phyloP scores from a whole-genome alignment of 2,113 vertebrate genomes.

The Aix galericulata region DNA sequence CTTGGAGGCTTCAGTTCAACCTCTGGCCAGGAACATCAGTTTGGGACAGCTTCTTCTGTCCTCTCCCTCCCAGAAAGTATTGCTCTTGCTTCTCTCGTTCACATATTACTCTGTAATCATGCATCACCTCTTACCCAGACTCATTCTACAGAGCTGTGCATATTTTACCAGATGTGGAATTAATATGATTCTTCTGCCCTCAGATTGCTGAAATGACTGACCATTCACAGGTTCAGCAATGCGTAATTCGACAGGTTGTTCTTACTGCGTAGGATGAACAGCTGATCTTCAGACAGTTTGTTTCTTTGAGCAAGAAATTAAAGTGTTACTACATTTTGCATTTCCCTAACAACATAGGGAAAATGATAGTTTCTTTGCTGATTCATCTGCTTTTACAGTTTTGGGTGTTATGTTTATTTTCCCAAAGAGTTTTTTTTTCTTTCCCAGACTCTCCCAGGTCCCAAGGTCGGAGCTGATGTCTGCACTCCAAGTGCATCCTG shows the following conservation, averaged over 20 bases:
- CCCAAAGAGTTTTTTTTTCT: slow-evolving; percentile 58
- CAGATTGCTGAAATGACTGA: neutral
- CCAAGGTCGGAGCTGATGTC: slow-evolving; percentile 67
- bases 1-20: neutral
- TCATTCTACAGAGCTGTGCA: neutral
- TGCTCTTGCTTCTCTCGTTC: neutral
- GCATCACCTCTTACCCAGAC: slow-evolving; percentile 1
- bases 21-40: neutral
- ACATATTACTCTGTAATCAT: neutral
- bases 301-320: slow-evolving; percentile 40
- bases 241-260: neutral
- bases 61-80: neutral
- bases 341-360: neutral
- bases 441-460: slow-evolving; percentile 78
- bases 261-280: neutral
- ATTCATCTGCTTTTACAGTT: slow-evolving; percentile 61
- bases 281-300: neutral
- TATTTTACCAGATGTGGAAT: neutral
- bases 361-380: slow-evolving; percentile 53
- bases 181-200: neutral
- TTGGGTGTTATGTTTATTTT: slow-evolving; percentile 69
- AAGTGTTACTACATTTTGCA: slow-evolving; percentile 41
- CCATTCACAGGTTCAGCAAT: neutral
- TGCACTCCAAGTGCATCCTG: slow-evolving; percentile 65
- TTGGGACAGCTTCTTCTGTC: neutral